These are phyloP conservation scores for Phoebastria nigripes DNA, from an alignment of 2,797 vertebrate species.

Conservation along the genomic window DNA sequence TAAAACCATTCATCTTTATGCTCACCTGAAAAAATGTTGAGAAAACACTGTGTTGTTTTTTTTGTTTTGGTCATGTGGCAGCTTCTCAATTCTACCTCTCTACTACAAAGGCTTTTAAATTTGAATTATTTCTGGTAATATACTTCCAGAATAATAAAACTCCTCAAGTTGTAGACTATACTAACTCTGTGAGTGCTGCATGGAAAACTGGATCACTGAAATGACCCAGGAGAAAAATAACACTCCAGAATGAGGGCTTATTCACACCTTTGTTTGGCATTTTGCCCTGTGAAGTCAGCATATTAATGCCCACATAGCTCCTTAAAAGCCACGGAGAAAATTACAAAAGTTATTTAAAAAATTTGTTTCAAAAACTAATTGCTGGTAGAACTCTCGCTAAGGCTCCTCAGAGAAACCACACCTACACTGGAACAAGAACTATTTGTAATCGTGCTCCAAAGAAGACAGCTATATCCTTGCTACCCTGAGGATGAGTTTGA, in stretches of 20 bases:
- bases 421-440: neutral
- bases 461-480: neutral
- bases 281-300: neutral
- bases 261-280: neutral
- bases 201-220: neutral
- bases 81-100: neutral
- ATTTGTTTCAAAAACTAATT: neutral
- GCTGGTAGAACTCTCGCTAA: neutral
- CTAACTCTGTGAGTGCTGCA: neutral
- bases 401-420: neutral
- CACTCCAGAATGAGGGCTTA: neutral
- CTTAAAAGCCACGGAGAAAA: neutral
- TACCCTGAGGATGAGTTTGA: neutral
- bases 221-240: neutral
- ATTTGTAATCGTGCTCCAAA: neutral
- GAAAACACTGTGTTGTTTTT: rapidly evolving
- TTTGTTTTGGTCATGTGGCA: neutral
- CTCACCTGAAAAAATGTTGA: neutral
- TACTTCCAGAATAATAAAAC: neutral
- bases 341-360: neutral
- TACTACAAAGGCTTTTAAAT: neutral
- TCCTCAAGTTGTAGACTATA: neutral
- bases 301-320: neutral
- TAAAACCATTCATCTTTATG: neutral
- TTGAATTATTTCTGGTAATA: neutral